phyloP scores from a whole-genome alignment of 1,140 invertebrate genomes.

The Drosophila pandora region DNA sequence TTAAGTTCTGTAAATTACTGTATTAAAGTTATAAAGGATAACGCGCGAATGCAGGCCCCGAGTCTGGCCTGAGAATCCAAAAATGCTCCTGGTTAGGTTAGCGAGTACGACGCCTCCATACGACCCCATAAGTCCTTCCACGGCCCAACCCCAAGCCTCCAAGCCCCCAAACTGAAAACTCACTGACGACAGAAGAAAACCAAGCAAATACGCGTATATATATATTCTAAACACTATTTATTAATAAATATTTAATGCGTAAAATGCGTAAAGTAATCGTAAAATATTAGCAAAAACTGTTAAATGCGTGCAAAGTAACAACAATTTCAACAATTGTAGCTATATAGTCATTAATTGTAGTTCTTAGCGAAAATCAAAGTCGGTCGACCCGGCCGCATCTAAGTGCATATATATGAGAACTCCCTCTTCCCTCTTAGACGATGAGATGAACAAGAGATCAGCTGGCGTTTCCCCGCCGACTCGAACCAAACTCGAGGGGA shows the following conservation, averaged over 20 bases:
- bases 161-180: constrained; percentile 7
- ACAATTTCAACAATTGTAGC: constrained; percentile 74
- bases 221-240: constrained; percentile 70
- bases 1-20: constrained; percentile 70
- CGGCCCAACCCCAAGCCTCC: constrained; percentile 26
- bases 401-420: constrained; percentile 67
- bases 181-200: constrained; percentile 23
- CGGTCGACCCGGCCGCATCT: constrained; percentile 61
- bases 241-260: constrained; percentile 69
- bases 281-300: constrained; percentile 70
- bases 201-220: constrained; percentile 43
- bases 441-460: constrained; percentile 44
- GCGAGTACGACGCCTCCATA: constrained; percentile 37
- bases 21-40: constrained; percentile 66
- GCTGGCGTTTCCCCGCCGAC: constrained; percentile 1
- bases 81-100: constrained; percentile 69
- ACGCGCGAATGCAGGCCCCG: background rate
- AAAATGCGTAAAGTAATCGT: constrained; percentile 61
- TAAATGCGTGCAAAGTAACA: constrained; percentile 47
- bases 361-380: constrained; percentile 79
- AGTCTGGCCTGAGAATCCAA: constrained; percentile 42
- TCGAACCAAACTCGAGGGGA: constrained; percentile 9
- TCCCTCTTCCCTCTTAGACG: constrained; percentile 30
- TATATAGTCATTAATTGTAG: constrained; percentile 81
- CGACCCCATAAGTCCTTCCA: constrained; percentile 42